These are phyloP conservation scores for Distichodus sexfasciatus DNA, from an alignment of 2,797 vertebrate species.

Conservation along the genomic window DNA sequence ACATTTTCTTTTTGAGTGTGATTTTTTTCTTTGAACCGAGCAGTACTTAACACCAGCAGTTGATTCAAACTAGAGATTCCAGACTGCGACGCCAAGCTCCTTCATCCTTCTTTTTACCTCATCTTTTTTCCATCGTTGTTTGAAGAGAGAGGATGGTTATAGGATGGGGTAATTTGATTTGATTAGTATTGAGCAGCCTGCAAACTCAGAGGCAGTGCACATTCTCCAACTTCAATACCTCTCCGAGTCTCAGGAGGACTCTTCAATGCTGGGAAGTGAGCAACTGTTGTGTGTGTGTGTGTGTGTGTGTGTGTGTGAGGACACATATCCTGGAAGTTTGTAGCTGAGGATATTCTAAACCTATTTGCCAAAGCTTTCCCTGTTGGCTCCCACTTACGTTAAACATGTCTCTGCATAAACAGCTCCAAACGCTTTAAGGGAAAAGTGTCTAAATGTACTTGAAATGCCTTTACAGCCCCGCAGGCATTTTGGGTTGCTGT, in stretches of 20 bases:
- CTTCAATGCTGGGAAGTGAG: neutral
- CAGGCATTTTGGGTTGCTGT: no score
- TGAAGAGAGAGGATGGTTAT: neutral
- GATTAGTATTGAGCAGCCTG: slow-evolving; percentile 11
- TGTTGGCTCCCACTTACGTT: no score
- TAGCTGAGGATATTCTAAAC: no score
- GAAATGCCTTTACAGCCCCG: no score
- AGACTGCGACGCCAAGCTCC: neutral
- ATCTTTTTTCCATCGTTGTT: neutral
- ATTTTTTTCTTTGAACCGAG: neutral
- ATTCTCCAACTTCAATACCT: slow-evolving; percentile 1
- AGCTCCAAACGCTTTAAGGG: no score
- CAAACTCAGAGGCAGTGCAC: neutral
- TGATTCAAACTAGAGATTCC: neutral
- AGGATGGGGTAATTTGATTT: neutral
- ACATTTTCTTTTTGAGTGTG: neutral
- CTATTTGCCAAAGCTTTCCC: no score
- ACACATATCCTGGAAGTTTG: no score
- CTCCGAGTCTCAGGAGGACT: neutral
- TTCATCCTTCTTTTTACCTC: neutral
- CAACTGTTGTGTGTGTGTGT: neutral
- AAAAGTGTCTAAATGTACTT: no score
- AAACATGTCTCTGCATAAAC: no score
- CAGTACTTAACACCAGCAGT: no score
- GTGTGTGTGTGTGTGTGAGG: neutral